Evolutionary conservation across 2,113 vertebrate genomes (phyloP).

Genomic region (Proterorhinus semilunaris): DNA sequence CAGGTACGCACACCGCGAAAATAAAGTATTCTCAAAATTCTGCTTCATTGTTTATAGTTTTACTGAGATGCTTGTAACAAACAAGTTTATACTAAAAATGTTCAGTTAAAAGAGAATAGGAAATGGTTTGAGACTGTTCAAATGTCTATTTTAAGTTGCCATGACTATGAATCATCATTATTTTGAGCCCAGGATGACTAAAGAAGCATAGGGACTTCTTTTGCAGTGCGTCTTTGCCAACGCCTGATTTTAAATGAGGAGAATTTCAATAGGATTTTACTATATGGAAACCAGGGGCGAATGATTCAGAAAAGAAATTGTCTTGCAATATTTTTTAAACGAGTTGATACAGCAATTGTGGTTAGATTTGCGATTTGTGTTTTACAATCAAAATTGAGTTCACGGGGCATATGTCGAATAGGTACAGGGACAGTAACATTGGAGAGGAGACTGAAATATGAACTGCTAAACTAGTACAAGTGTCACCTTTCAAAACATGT

Average conservation of each 20-base stretch:
- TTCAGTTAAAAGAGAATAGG: neutral
- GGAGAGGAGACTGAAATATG: no score
- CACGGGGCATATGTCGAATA: no score
- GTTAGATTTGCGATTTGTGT: no score
- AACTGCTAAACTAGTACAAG: no score
- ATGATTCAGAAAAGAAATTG: neutral
- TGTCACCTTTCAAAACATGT: no score
- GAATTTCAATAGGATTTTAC: neutral
- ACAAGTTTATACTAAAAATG: neutral
- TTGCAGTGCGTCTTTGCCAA: neutral
- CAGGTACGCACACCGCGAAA: slow-evolving; percentile 47
- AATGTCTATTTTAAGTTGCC: slow-evolving; percentile 32
- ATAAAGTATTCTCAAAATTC: no score
- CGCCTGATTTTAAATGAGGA: neutral
- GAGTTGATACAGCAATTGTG: no score
- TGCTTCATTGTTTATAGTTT: no score
- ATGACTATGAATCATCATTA: slow-evolving; percentile 52
- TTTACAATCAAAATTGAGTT: no score
- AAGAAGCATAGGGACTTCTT: no score
- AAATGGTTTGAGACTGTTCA: slow-evolving; percentile 22
- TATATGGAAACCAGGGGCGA: slow-evolving; percentile 1
- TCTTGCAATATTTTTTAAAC: no score
- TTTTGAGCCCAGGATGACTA: slow-evolving; percentile 13
- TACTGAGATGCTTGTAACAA: neutral
- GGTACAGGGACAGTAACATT: no score